Evolutionary conservation across 2,888 invertebrate genomes (phyloP).

Genomic region (Anagyrus pseudococci): DNA sequence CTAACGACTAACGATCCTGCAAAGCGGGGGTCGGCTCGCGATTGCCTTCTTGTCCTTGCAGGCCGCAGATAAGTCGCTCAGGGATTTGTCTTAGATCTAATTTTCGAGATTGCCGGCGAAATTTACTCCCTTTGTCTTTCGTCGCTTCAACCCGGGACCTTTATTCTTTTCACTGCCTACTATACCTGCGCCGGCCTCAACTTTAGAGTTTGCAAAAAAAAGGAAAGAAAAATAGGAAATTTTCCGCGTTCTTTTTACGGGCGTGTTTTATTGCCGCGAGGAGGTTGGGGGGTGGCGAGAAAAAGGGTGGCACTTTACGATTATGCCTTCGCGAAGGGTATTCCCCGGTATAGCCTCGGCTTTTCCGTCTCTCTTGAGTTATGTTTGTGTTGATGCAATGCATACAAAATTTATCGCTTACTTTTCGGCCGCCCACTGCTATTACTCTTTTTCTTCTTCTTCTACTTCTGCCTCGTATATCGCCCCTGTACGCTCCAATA

Average conservation of each 20-base stretch:
- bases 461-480: no score
- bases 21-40: background rate
- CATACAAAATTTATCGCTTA: slow-evolving; percentile 4
- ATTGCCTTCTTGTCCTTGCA: slow-evolving; percentile 29
- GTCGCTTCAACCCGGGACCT: no score
- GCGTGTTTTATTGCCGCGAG: slow-evolving; percentile 39
- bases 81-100: slow-evolving; percentile 38
- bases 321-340: slow-evolving; percentile 33
- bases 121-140: no score
- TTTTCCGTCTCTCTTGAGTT: slow-evolving; percentile 15
- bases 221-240: background rate
- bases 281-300: no score
- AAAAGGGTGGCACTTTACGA: slow-evolving; percentile 28
- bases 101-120: slow-evolving; percentile 32
- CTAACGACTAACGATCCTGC: background rate
- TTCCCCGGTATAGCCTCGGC: slow-evolving; percentile 17
- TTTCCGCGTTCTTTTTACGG: slow-evolving; percentile 34
- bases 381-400: slow-evolving; percentile 30
- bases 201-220: slow-evolving; percentile 4
- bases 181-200: no score
- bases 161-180: background rate
- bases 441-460: no score
- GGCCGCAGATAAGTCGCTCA: slow-evolving; percentile 16
- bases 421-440: no score
- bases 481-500: no score